Evolutionary conservation across 1,140 invertebrate species (phyloP).

Genomic region (Formica exsecta): DNA sequence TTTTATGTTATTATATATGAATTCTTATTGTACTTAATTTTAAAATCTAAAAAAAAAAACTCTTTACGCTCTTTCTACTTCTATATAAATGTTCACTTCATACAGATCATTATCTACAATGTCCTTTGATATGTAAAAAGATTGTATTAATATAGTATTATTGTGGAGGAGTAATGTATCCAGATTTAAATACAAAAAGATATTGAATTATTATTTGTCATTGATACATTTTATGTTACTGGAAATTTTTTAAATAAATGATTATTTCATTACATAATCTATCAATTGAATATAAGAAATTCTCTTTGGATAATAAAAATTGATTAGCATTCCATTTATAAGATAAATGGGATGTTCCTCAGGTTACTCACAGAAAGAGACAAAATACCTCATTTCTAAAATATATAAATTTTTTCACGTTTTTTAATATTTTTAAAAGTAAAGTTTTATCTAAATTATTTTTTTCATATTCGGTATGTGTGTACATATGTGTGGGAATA

Average conservation of each 20-base stretch:
- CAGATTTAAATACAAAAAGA: constrained; percentile 34
- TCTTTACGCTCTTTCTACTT: constrained; percentile 50
- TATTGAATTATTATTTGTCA: constrained; percentile 1
- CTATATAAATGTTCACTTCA: constrained; percentile 56
- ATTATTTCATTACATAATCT: constrained; percentile 40
- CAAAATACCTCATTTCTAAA: too few relatives aligned
- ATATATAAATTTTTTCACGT: too few relatives aligned
- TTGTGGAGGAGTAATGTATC: constrained; percentile 65
- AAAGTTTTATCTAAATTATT: not conserved
- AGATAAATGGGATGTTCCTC: too few relatives aligned
- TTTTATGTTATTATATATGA: not conserved
- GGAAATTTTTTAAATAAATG: constrained; percentile 24
- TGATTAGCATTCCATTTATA: too few relatives aligned
- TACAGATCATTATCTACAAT: constrained; percentile 46
- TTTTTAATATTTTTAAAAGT: too few relatives aligned
- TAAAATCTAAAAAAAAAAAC: not conserved
- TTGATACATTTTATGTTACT: not conserved
- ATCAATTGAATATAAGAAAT: not conserved
- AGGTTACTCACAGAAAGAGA: too few relatives aligned
- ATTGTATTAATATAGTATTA: constrained; percentile 63
- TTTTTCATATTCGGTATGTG: constrained; percentile 8
- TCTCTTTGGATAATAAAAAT: too few relatives aligned
- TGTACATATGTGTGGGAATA: not conserved
- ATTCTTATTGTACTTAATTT: constrained; percentile 21
- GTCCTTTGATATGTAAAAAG: constrained; percentile 29